Conservation (phyloP, 2,888 invertebrate genomes). For the Lymantria monacha region DNA sequence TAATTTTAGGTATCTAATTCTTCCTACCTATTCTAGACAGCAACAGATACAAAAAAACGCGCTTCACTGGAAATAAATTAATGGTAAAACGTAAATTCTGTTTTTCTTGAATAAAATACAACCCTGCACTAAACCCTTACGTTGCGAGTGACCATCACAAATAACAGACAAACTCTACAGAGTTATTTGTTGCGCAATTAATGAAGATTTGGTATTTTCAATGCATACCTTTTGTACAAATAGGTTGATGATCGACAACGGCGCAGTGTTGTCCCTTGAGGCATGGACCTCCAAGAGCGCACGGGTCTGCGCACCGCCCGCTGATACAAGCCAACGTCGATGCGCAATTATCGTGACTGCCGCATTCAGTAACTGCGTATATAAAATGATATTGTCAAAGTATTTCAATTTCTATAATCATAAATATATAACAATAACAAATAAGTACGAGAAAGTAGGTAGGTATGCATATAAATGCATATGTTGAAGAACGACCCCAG, state of each 20-base stretch:
- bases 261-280: conserved; percentile 89
- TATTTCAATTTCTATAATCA: background rate
- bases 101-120: too few relatives aligned
- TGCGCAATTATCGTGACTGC: conserved; percentile 90
- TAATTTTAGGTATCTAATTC: too few relatives aligned
- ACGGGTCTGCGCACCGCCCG: conserved; percentile 91
- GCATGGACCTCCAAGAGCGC: conserved; percentile 88
- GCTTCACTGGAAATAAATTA: too few relatives aligned
- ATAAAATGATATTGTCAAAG: conserved; percentile 22
- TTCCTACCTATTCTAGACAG: too few relatives aligned
- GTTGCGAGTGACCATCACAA: too few relatives aligned
- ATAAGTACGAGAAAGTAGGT: background rate
- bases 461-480: conserved; percentile 5
- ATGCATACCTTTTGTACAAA: conserved; percentile 85
- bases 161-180: too few relatives aligned
- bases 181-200: too few relatives aligned
- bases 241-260: conserved; percentile 91
- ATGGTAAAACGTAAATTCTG: too few relatives aligned
- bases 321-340: conserved; percentile 89
- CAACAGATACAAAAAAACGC: too few relatives aligned
- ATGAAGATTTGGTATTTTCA: too few relatives aligned
- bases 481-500: background rate
- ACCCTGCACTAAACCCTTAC: too few relatives aligned
- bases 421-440: background rate
- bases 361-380: conserved; percentile 89